Evolutionary conservation across 2,797 vertebrate species (phyloP).

Genomic region (Acanthopagrus latus): DNA sequence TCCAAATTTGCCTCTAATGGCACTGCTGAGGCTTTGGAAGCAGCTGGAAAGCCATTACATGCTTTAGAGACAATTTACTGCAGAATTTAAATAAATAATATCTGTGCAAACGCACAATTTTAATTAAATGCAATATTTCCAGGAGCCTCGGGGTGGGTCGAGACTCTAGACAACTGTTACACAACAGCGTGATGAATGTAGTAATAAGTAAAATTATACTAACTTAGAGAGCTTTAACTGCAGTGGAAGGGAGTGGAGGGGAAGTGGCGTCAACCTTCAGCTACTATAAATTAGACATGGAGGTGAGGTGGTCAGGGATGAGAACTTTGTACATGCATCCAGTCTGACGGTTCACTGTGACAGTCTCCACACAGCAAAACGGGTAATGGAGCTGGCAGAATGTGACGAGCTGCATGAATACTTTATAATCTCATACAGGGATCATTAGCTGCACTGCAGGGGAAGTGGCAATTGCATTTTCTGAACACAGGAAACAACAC

Average conservation of each 20-base stretch:
- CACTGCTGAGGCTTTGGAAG: conserved; percentile 35
- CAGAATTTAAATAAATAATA: conserved; percentile 60
- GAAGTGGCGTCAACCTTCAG: conserved; percentile 1
- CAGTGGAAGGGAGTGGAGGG: conserved; percentile 6
- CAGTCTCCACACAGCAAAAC: conserved; percentile 21
- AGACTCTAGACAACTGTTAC: conserved; percentile 33
- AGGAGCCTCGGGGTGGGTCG: conserved; percentile 32
- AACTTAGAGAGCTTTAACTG: conserved; percentile 14
- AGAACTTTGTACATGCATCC: conserved; percentile 13
- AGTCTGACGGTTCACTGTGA: conserved; percentile 19
- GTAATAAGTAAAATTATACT: conserved; percentile 22
- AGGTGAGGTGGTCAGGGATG: conserved; percentile 17
- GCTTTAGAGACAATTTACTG: conserved; percentile 66
- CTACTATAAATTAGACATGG: conserved; percentile 27
- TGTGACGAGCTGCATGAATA: conserved; percentile 48
- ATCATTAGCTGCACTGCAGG: conserved; percentile 44
- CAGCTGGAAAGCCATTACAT: conserved; percentile 51
- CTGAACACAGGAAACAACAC: conserved; percentile 12
- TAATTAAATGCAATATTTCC: conserved; percentile 63
- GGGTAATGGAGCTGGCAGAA: conserved; percentile 28
- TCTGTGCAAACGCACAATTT: conserved; percentile 41
- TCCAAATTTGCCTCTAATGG: conserved; percentile 27
- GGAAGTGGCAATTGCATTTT: conserved; percentile 16
- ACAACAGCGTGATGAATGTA: conserved; percentile 25
- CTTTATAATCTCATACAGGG: conserved; percentile 47